Evolutionary conservation across 2,113 vertebrate species (phyloP), one percentile per base, ranked within the genome.

Genomic region (Misgurnus mizolepis): DNA sequence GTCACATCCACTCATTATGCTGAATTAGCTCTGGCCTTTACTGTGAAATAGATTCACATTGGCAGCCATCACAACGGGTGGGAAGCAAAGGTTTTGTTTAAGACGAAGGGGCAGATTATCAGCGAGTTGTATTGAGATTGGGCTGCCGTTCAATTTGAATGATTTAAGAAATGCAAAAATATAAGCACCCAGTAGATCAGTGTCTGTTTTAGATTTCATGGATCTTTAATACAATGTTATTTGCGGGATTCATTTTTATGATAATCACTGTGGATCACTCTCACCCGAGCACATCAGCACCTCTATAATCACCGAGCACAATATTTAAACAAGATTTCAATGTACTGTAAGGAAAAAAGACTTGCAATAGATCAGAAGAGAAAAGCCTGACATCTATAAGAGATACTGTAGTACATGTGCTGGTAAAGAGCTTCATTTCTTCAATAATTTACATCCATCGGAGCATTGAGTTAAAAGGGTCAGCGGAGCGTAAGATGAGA

Each of bases 381-480:
- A 27, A 50, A 50, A 69, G 41, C 67, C 49, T 11, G 53, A 50
- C 69, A 55, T 34, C 27, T 41, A 71, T 56, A 56, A 17, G 40
- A 39, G 34, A 71, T 40, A 34, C 27, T 34, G 27, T 34, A 34
- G 27, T 34, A n/a, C 5, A 53, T 70, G 49, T 70, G 49, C 2
- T 34, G 22, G 66, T 58, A 15, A 69, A 79, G 77, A 68, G 39
- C 49, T 40, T 58, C 40, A 45, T 49, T 17, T 62, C 41, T 69
- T 82, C 41, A 82, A 82, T 67, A 71, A 78, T 73, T 78, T 5
- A 82, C 60, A 43, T 10, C 40, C 68, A 78, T 78, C 53, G 49
- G 61, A 55, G 43, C 8, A 14, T 49, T 40, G 64, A 60, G 75
- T 78, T 78, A 78, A 66, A 66, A 78, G 58, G 67, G 40, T 82